Evolutionary conservation across 2,113 vertebrate species (phyloP).

Genomic region (Cyanoderma ruficeps): DNA sequence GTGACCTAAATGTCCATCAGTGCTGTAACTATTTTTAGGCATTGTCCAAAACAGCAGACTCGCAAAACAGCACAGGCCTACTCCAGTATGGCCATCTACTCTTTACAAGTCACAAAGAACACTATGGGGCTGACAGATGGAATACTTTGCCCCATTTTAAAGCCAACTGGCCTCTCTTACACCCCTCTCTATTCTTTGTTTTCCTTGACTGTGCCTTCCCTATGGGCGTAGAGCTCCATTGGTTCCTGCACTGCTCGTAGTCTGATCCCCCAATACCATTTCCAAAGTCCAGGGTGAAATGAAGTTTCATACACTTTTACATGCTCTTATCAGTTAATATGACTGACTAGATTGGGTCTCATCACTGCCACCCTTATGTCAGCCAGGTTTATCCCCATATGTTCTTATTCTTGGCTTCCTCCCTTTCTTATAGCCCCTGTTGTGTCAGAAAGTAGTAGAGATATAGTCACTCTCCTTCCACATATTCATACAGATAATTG

Average conservation of each 20-base stretch:
- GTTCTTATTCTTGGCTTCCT: neutral
- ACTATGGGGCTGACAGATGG: neutral
- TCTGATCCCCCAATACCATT: accelerated
- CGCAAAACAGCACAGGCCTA: neutral
- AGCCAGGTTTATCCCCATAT: neutral
- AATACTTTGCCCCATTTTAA: neutral
- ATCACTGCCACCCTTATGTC: neutral
- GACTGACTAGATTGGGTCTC: neutral
- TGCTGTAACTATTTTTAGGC: neutral
- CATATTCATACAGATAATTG: neutral
- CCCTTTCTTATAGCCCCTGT: neutral
- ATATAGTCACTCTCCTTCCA: neutral
- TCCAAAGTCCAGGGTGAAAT: neutral
- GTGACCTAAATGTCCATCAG: neutral
- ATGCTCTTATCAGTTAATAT: neutral
- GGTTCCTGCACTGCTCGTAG: accelerated
- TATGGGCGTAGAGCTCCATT: neutral
- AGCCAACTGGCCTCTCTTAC: neutral
- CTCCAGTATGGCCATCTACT: neutral
- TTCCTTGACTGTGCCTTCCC: neutral
- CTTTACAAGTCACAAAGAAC: neutral
- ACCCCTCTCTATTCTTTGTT: neutral
- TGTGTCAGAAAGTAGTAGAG: neutral
- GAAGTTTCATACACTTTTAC: neutral
- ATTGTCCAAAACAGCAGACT: neutral